A percentile compares a stretch with the other conserved stretches of the same genome.
phyloP scores from a whole-genome alignment of 2,797 vertebrate species.

The Notoglanidium macrostoma region DNA sequence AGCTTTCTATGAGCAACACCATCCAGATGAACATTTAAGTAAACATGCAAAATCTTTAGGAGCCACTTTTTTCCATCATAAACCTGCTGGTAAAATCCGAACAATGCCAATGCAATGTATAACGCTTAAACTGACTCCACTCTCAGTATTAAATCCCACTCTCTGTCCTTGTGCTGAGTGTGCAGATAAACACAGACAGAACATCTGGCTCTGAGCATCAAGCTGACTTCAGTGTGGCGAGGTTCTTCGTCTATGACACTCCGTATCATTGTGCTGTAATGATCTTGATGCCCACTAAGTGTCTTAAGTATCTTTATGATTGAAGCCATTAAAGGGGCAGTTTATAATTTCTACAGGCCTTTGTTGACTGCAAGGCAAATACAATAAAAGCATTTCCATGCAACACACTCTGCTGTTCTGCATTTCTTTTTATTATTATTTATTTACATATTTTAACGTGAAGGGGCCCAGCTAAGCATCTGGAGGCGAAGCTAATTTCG shows the following conservation, averaged over 20 bases:
- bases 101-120: not conserved
- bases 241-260: not conserved
- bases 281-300: not conserved
- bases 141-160: not conserved
- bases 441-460: not conserved
- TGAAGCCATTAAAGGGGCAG: not conserved
- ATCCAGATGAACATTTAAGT: not conserved
- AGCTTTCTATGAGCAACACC: not conserved
- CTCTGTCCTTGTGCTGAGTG: not conserved
- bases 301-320: not conserved
- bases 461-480: too few species aligned
- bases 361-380: not conserved
- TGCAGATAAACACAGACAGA: not conserved
- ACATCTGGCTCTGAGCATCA: not conserved
- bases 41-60: not conserved
- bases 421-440: not conserved
- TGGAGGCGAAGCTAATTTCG: not conserved
- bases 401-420: not conserved
- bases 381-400: not conserved
- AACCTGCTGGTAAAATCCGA: not conserved
- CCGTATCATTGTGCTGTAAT: not conserved
- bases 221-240: not conserved
- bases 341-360: not conserved
- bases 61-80: not conserved
- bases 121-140: not conserved